These are phyloP conservation scores for Sebastes reedi DNA, from an alignment of 2,797 vertebrate genomes.

Conservation along the genomic window DNA sequence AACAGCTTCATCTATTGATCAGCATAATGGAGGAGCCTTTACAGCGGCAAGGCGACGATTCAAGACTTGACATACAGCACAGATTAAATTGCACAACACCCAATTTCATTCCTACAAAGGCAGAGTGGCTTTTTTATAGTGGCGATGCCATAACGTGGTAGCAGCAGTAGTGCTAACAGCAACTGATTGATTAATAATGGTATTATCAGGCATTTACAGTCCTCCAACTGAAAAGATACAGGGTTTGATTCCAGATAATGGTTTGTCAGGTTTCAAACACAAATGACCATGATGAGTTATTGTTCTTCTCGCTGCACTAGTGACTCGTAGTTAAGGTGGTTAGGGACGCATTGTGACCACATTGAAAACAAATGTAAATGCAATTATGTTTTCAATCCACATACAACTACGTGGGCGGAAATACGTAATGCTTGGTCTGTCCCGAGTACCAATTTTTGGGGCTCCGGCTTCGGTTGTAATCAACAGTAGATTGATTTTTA, in stretches of 20 bases:
- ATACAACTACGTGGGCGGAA: no score
- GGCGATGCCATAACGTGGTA: background rate
- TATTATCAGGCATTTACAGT: background rate
- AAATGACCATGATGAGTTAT: background rate
- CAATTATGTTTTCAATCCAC: no score
- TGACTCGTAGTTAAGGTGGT: background rate
- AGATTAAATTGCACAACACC: slow-evolving; percentile 31
- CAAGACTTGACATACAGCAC: slow-evolving; percentile 6
- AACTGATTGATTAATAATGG: background rate
- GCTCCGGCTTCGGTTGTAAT: no score
- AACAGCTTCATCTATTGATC: slow-evolving; percentile 58
- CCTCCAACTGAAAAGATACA: background rate
- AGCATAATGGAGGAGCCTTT: slow-evolving; percentile 53
- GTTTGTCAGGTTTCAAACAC: background rate
- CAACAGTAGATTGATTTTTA: no score
- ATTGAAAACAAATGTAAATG: no score
- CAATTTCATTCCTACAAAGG: background rate
- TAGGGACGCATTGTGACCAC: no score
- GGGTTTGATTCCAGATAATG: background rate
- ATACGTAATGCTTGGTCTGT: no score
- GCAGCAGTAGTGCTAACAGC: background rate
- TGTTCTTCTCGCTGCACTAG: accelerated
- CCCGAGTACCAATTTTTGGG: no score
- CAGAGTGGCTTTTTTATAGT: background rate
- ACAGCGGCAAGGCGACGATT: slow-evolving; percentile 13